Percentiles rank a stretch among this genome's conserved stretches.
Conservation (phyloP, 2,888 invertebrate genomes). For the Tetragonisca angustula region DNA sequence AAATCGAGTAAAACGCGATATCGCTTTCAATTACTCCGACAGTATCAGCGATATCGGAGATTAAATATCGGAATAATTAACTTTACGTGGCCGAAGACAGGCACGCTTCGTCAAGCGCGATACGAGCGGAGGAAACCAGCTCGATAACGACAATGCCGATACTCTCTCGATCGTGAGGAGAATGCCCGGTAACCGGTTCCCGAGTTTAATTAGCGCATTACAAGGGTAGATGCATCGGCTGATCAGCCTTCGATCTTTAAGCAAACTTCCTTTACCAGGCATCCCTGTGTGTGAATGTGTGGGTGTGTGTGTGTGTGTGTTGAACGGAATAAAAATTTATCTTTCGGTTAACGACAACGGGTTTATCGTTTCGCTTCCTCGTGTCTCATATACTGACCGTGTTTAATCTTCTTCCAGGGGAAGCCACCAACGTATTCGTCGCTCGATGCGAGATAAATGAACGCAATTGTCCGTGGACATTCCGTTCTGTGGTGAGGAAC, state of each 20-base stretch:
- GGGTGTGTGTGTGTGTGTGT: no score
- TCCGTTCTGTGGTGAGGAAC: not conserved
- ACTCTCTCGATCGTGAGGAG: constrained; percentile 6
- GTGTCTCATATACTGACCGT: not conserved
- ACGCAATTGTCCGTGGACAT: constrained; percentile 8
- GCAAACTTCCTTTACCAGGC: constrained; percentile 5
- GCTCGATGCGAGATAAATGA: not conserved
- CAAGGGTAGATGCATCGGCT: constrained; percentile 1
- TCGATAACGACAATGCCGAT: not conserved
- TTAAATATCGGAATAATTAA: constrained; percentile 3
- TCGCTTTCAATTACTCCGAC: not conserved
- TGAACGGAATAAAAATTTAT: constrained; percentile 9
- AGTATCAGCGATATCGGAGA: not conserved
- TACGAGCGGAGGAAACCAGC: not conserved
- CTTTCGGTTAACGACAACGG: not conserved
- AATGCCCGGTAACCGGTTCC: constrained; percentile 23
- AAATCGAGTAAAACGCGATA: not conserved
- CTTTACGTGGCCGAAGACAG: not conserved
- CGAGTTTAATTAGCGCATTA: constrained; percentile 36
- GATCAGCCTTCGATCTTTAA: constrained; percentile 14
- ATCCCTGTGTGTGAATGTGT: no score
- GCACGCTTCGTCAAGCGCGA: not conserved
- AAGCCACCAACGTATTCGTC: not conserved
- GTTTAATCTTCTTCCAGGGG: not conserved
- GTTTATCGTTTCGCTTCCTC: not conserved